A percentile compares a stretch with the other conserved stretches of the same genome.
Evolutionary conservation across 2,888 invertebrate genomes (phyloP).

Genomic region (Tetragnatha montana): DNA sequence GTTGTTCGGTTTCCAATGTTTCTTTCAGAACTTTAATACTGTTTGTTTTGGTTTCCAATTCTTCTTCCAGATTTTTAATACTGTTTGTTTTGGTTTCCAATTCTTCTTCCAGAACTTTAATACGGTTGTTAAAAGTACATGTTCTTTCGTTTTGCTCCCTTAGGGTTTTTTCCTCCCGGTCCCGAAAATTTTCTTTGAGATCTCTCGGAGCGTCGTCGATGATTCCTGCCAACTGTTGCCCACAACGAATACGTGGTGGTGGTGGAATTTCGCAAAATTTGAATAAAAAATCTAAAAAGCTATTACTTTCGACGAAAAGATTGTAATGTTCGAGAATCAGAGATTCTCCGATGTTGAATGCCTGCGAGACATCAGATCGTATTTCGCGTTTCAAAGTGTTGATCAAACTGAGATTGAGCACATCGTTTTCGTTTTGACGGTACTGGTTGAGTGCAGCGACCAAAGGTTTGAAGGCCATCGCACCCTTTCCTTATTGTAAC

Average conservation of each 20-base stretch:
- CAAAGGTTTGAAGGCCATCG: neutral
- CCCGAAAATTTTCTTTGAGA: too few species aligned
- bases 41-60: too few species aligned
- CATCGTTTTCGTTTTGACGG: neutral
- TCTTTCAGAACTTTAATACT: too few species aligned
- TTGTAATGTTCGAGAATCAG: neutral
- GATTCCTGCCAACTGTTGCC: too few species aligned
- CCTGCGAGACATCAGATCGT: neutral
- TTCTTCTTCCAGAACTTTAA: neutral
- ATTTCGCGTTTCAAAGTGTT: conserved; percentile 16
- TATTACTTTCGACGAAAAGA: neutral
- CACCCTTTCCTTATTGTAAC: too few species aligned
- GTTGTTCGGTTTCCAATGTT: too few species aligned
- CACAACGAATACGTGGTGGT: too few species aligned
- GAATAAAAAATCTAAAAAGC: conserved; percentile 39
- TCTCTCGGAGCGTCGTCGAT: too few species aligned
- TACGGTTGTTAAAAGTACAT: neutral
- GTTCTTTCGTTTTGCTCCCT: too few species aligned
- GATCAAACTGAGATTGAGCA: neutral
- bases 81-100: too few species aligned
- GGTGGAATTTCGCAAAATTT: neutral
- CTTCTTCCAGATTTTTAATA: neutral
- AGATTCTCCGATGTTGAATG: neutral
- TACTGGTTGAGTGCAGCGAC: neutral
- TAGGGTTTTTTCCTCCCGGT: too few species aligned